A percentile compares a stretch with the other conserved stretches of the same genome.
Evolutionary conservation across 2,888 invertebrate species (phyloP).

Genomic region (Volucella bombylans): DNA sequence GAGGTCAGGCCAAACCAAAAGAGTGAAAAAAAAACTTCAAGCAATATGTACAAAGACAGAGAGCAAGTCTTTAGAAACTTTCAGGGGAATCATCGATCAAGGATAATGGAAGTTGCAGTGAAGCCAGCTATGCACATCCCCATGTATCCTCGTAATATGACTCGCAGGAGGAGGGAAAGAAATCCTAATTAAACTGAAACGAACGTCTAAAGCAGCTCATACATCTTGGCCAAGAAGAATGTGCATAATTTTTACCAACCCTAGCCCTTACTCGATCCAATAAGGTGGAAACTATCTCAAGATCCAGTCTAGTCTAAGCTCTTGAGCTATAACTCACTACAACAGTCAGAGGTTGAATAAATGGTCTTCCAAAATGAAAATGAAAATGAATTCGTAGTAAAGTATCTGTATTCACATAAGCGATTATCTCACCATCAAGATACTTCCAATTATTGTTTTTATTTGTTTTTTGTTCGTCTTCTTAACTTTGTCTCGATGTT

Average conservation of each 20-base stretch:
- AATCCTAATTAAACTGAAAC: conserved; percentile 68
- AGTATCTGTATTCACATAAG: conserved; percentile 58
- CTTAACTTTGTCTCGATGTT: not conserved
- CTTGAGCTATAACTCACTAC: conserved; percentile 59
- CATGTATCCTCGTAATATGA: conserved; percentile 2
- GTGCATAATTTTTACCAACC: conserved; percentile 28
- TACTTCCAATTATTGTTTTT: conserved; percentile 48
- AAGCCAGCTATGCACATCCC: conserved; percentile 1
- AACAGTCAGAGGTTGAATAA: conserved; percentile 40
- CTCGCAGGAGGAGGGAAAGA: conserved; percentile 17
- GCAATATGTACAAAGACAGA: conserved; percentile 1
- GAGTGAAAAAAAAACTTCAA: conserved; percentile 20
- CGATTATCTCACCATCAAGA: conserved; percentile 68
- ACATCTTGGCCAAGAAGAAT: conserved; percentile 1
- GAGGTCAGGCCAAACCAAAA: conserved; percentile 38
- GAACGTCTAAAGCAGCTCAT: conserved; percentile 18
- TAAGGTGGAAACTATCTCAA: conserved; percentile 19
- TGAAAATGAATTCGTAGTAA: conserved; percentile 61
- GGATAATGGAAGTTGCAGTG: conserved; percentile 45
- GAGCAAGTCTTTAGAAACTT: conserved; percentile 36
- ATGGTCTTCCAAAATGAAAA: conserved; percentile 62
- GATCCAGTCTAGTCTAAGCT: conserved; percentile 8
- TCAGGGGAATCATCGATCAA: conserved; percentile 64
- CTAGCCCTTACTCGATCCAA: not conserved
- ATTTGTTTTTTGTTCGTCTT: conserved; percentile 30